A percentile compares a stretch with the other conserved stretches of the same genome.
Conservation (phyloP, 2,113 vertebrate species). For the Pyxicephalus adspersus region DNA sequence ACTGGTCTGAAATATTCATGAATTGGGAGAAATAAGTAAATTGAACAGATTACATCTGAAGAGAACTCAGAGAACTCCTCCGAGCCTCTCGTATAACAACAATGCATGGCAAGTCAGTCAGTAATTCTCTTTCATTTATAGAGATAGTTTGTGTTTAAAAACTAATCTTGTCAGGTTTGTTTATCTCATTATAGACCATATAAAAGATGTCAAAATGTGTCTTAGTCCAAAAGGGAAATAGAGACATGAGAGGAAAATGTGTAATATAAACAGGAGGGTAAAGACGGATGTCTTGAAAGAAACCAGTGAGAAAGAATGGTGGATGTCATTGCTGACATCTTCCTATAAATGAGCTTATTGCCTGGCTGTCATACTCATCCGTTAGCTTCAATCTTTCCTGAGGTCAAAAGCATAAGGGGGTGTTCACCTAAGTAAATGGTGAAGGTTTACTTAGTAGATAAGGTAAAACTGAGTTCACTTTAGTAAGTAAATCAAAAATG, state of each 20-base stretch:
- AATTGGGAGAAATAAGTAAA: conserved; percentile 34
- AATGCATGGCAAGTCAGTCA: conserved; percentile 33
- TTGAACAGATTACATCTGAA: conserved; percentile 46
- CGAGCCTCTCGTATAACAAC: conserved; percentile 20
- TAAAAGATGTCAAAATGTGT: conserved; percentile 26
- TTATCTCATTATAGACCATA: conserved; percentile 38
- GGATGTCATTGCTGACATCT: too few relatives aligned
- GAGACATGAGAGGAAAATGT: conserved; percentile 27
- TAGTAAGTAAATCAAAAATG: too few relatives aligned
- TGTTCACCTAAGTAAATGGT: too few relatives aligned
- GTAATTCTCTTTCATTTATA: conserved; percentile 20
- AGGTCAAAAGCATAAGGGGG: too few relatives aligned
- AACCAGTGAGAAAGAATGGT: too few relatives aligned
- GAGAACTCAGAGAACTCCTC: conserved; percentile 22
- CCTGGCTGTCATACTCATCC: too few relatives aligned
- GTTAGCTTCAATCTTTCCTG: too few relatives aligned
- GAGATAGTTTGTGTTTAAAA: conserved; percentile 32
- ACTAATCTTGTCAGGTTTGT: conserved; percentile 33
- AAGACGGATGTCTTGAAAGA: too few relatives aligned
- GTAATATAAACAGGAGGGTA: background rate
- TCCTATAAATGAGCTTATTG: too few relatives aligned
- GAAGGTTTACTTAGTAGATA: too few relatives aligned
- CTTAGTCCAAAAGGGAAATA: conserved; percentile 21
- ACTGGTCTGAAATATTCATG: conserved; percentile 37
- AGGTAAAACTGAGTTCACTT: too few relatives aligned